phyloP scores from a whole-genome alignment of 2,797 vertebrate genomes.

The Argya squamiceps region DNA sequence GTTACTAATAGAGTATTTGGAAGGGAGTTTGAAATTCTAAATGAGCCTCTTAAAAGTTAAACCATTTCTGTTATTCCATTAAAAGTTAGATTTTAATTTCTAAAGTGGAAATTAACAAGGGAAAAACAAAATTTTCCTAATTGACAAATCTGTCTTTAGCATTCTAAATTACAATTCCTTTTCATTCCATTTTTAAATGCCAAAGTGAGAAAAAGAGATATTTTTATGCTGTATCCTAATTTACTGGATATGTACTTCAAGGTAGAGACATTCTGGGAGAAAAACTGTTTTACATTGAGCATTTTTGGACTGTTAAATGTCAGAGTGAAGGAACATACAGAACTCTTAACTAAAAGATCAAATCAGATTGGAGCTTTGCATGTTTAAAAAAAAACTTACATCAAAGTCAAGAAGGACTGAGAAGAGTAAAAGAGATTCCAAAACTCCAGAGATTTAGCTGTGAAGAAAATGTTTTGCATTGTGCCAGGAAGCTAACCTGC shows the following conservation, averaged over 20 bases:
- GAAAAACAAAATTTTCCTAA: neutral
- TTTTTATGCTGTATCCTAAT: neutral
- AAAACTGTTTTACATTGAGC: neutral
- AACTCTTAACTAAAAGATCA: neutral
- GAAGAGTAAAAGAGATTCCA: conserved; percentile 23
- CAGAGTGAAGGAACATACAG: neutral
- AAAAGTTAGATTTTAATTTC: neutral
- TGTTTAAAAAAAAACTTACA: neutral
- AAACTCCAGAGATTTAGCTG: neutral
- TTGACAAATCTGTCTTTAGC: neutral
- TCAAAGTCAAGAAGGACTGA: conserved; percentile 9
- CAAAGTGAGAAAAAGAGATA: neutral
- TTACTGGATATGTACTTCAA: neutral
- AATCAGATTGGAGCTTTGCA: neutral
- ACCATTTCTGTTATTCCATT: neutral
- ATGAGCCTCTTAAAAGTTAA: neutral
- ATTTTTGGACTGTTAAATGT: neutral
- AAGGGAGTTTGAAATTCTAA: neutral
- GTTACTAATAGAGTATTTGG: neutral
- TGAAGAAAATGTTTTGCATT: neutral
- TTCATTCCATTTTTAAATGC: neutral
- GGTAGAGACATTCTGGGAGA: neutral
- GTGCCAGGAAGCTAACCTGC: neutral
- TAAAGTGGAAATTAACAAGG: neutral
- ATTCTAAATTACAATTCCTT: neutral